Conservation (phyloP, 2,113 vertebrate genomes). For the Cinclus cinclus region DNA sequence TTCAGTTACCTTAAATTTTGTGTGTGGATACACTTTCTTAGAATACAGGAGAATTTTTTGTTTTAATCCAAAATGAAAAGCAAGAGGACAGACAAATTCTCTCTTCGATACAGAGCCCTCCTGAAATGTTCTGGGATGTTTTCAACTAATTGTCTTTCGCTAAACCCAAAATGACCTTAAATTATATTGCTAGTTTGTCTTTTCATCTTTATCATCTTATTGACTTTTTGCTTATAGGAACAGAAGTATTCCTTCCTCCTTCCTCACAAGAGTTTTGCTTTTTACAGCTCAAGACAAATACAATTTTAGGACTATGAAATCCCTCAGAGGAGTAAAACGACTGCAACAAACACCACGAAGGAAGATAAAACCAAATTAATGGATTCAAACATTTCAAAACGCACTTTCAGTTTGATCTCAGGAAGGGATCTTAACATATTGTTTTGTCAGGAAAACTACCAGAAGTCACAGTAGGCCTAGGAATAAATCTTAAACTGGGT, state of each 20-base stretch:
- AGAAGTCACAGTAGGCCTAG: background rate
- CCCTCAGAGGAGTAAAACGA: background rate
- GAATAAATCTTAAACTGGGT: background rate
- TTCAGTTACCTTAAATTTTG: background rate
- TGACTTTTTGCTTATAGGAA: background rate
- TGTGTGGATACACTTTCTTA: background rate
- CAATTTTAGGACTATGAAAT: background rate
- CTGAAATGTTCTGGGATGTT: background rate
- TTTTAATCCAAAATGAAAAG: background rate
- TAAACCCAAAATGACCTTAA: background rate
- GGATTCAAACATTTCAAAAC: background rate
- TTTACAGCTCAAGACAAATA: background rate
- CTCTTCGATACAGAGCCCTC: background rate
- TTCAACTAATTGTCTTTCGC: background rate
- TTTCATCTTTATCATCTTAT: background rate
- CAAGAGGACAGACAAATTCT: background rate
- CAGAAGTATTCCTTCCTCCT: background rate
- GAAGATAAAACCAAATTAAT: background rate
- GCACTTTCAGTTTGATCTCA: background rate
- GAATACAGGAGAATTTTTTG: background rate
- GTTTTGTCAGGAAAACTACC: background rate
- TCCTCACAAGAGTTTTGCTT: background rate
- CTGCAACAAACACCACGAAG: background rate
- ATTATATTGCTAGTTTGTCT: background rate
- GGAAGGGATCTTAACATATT: background rate